Evolutionary conservation across 2,797 vertebrate species (phyloP), one percentile per base, ranked within the genome.

Genomic region (Todus mexicanus): DNA sequence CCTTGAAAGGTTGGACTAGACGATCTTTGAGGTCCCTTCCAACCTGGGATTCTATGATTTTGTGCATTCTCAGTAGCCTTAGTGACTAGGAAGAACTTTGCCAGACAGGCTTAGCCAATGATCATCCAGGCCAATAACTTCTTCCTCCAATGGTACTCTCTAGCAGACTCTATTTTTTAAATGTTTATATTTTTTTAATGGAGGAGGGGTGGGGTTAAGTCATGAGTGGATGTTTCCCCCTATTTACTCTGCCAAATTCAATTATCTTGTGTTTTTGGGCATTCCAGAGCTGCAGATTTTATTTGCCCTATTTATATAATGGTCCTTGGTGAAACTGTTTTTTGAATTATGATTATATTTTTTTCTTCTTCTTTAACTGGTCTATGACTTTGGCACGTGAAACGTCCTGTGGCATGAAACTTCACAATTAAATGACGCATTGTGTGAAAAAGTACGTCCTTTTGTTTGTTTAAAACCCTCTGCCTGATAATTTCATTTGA

Each of bases 391-490:
- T 93, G 90, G 92, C 80, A 76, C 33, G 11, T 7, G n/a, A 71
- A 84, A 7, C 78, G 93, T 90, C 86, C 92, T 78, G 84, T 87
- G 64, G 56, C 48, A 87, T 77, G 71, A 57, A 92, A 87, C 66
- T 89, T 35, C 69, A 65, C 50, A 83, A 94, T 77, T 74, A 86
- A 81, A 79, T 94, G 68, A 80, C 33, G 23, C 48, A 54, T 68
- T 77, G 75, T 89, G 81, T 90, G 84, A 89, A 93, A 90, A 94
- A 92, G 33, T 87, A 93, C 89, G 92, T 93, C 87, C 84, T 90
- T 87, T 94, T 85, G 75, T 92, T 93, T 93, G 38, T 61, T 95
- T 93, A 90, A 95, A 95, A 71, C 87, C 60, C 89, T 53, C 68
- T 92, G 75, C 78, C 63, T 85, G 81, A 93, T 89, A 93, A 93